These are phyloP conservation scores for western clawed frog (Xenopus tropicalis) DNA, from an alignment of 2,113 vertebrate genomes.

Conservation along the genomic window UCB_Xtro_10.0 CM004447.2:2569501-2570000, in stretches of 20 bases:
- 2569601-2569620: slow-evolving; percentile 89
- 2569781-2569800: slow-evolving; percentile 80
- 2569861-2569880: too few species aligned
- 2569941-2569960: too few species aligned
- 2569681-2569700: too few species aligned
- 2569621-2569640: slow-evolving; percentile 84
- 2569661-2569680: not conserved
- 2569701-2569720: too few species aligned
- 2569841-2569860: slow-evolving; percentile 54
- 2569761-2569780: slow-evolving; percentile 78
- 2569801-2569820: slow-evolving; percentile 93
- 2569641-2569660: too few species aligned
- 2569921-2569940: too few species aligned
- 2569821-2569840: slow-evolving; percentile 89
- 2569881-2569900: too few species aligned
- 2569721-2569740: not conserved
- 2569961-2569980: too few species aligned
- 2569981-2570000: too few species aligned
- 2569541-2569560: slow-evolving; percentile 87
- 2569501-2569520: too few species aligned
- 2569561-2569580: slow-evolving; percentile 80
- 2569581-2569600: slow-evolving; percentile 74
- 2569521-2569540: slow-evolving; percentile 72
- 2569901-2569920: too few species aligned
- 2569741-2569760: slow-evolving; percentile 78